phyloP scores from a whole-genome alignment of 2,797 vertebrate species.

The Myotis findleyi region DNA sequence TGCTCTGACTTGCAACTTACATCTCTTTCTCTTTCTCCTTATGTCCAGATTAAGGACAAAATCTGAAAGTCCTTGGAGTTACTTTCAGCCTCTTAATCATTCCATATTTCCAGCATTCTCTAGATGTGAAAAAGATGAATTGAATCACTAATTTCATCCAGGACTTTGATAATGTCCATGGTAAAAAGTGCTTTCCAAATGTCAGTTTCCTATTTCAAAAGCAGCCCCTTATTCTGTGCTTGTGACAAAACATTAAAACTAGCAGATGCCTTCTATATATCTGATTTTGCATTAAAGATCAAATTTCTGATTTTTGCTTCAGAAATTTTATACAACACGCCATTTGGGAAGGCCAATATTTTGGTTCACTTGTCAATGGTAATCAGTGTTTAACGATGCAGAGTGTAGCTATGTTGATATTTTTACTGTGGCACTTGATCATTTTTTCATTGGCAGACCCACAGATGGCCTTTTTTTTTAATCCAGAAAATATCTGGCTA shows the following conservation, averaged over 20 bases:
- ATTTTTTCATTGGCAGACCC: constrained; percentile 19
- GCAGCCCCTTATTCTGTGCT: neutral
- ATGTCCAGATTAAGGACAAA: constrained; percentile 16
- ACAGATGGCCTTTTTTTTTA: neutral
- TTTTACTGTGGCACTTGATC: constrained; percentile 37
- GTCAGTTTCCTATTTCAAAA: constrained; percentile 28
- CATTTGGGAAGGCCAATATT: constrained; percentile 56
- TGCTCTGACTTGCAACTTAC: constrained; percentile 28
- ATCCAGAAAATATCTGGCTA: constrained; percentile 58
- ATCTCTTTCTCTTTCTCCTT: constrained; percentile 5
- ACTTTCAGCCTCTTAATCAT: neutral
- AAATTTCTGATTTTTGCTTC: constrained; percentile 43
- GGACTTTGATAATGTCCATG: neutral
- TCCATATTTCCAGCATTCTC: neutral
- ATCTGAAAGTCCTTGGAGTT: constrained; percentile 34
- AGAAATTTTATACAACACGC: constrained; percentile 29
- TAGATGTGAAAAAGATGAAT: neutral
- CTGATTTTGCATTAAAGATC: constrained; percentile 57
- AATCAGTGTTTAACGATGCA: constrained; percentile 63
- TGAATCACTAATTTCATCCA: neutral
- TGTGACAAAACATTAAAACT: neutral
- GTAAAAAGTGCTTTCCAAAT: neutral
- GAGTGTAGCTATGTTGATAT: constrained; percentile 51
- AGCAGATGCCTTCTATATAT: constrained; percentile 36
- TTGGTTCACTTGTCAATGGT: constrained; percentile 49